Percentiles rank a stretch among this genome's conserved stretches.
phyloP scores from a whole-genome alignment of 2,888 invertebrate species.

The Philereme vetulata region DNA sequence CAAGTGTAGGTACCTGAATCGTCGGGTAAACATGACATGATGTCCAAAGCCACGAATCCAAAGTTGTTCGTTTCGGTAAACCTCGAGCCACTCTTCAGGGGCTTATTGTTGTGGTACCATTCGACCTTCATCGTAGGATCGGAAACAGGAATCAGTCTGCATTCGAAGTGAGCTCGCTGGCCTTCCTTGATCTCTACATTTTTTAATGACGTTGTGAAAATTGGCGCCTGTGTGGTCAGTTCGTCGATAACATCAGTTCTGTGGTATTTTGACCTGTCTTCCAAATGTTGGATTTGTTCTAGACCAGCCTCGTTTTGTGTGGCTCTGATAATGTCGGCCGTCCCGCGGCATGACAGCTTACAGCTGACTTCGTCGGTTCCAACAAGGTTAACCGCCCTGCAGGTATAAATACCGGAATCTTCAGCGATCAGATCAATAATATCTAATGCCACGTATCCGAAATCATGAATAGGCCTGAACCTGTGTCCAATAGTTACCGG shows the following conservation, averaged over 20 bases:
- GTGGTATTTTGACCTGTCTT: conserved; percentile 91
- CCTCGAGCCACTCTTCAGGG: conserved; percentile 96
- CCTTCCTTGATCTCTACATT: conserved; percentile 97
- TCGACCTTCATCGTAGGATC: conserved; percentile 97
- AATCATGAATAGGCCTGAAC: conserved; percentile 98
- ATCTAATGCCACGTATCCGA: conserved; percentile 98
- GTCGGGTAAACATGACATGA: conserved; percentile 97
- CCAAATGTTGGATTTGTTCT: conserved; percentile 94
- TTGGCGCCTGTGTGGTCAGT: conserved; percentile 94
- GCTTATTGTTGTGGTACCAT: conserved; percentile 96
- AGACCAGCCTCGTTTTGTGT: conserved; percentile 95
- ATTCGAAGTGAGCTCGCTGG: conserved; percentile 97
- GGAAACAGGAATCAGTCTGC: conserved; percentile 96
- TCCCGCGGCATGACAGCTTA: conserved; percentile 88
- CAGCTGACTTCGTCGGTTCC: conserved; percentile 95
- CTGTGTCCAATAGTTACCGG: conserved; percentile 97
- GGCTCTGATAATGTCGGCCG: conserved; percentile 91
- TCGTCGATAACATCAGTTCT: conserved; percentile 91
- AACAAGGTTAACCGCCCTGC: conserved; percentile 94
- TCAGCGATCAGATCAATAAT: conserved; percentile 98
- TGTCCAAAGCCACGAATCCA: conserved; percentile 98
- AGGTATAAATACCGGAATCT: conserved; percentile 97
- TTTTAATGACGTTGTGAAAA: conserved; percentile 96
- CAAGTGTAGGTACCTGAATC: conserved; percentile 98
- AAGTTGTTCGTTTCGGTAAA: conserved; percentile 98